These are phyloP conservation scores for Tetramorium simillimum DNA, from an alignment of 1,140 invertebrate species.

Conservation along the genomic window DNA sequence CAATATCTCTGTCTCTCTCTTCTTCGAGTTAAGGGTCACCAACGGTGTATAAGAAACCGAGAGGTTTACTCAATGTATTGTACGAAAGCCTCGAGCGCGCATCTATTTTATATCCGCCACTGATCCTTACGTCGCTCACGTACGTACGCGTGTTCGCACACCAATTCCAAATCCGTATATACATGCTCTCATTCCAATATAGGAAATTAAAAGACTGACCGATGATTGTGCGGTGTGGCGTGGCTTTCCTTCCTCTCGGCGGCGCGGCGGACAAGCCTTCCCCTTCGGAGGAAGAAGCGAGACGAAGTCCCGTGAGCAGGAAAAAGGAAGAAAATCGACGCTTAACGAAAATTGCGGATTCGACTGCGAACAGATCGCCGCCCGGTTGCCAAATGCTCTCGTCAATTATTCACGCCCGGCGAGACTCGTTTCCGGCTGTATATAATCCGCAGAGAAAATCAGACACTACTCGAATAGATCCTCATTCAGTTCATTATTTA, in stretches of 20 bases:
- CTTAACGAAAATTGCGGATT: constrained; percentile 82
- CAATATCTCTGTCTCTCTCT: not conserved
- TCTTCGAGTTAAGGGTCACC: not conserved
- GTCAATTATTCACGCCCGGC: constrained; percentile 73
- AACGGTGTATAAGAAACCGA: not conserved
- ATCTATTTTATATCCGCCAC: constrained; percentile 15
- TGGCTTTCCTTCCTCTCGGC: constrained; percentile 52
- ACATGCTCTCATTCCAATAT: constrained; percentile 74
- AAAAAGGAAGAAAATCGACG: constrained; percentile 73
- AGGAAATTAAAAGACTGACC: constrained; percentile 84
- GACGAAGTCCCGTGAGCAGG: not conserved
- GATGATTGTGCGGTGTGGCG: constrained; percentile 79
- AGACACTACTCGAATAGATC: not conserved
- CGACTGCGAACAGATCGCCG: constrained; percentile 67
- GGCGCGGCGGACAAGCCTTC: not conserved
- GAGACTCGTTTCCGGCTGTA: constrained; percentile 4
- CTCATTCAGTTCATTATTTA: not conserved
- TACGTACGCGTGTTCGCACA: constrained; percentile 56
- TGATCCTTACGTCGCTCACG: constrained; percentile 33
- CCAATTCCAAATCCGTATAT: not conserved
- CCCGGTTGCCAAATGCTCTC: not conserved
- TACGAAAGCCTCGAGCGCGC: not conserved
- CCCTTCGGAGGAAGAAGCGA: constrained; percentile 63
- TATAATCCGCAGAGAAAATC: not conserved
- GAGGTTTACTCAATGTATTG: not conserved